These are phyloP conservation scores for Lasioglossum villosulum DNA, from an alignment of 2,888 invertebrate genomes.

Conservation along the genomic window DNA sequence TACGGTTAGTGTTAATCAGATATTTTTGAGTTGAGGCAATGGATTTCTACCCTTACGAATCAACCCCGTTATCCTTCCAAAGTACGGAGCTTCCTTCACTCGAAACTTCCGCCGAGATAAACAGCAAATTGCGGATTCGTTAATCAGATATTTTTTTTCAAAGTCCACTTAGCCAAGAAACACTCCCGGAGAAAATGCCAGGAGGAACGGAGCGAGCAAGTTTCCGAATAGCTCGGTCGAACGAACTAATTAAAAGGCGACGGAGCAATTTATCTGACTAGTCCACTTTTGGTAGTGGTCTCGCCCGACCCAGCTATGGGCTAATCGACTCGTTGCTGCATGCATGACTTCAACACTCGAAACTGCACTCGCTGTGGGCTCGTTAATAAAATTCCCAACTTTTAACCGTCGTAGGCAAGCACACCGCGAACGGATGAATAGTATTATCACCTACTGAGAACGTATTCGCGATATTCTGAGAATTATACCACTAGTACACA, in stretches of 20 bases:
- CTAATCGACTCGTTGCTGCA: conserved; percentile 1
- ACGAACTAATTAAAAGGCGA: neutral
- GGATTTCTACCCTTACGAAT: neutral
- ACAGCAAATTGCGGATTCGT: neutral
- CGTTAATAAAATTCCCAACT: neutral
- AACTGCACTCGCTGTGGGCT: neutral
- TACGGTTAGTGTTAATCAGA: no score
- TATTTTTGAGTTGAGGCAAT: no score
- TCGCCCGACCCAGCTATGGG: neutral
- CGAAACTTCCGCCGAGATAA: neutral
- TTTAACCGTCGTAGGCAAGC: neutral
- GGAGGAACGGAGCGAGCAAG: neutral
- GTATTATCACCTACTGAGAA: neutral
- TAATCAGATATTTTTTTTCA: neutral
- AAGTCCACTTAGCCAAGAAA: neutral
- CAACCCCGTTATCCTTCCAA: neutral
- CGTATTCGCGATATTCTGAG: neutral
- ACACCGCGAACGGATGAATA: neutral
- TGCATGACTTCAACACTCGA: neutral
- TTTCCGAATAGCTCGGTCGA: neutral
- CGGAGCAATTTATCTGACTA: conserved; percentile 6
- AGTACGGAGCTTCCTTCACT: neutral
- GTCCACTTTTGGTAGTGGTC: conserved; percentile 8
- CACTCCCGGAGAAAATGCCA: neutral
- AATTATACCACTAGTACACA: no score